phyloP scores from a whole-genome alignment of 2,888 invertebrate genomes.

The Tachina fera region DNA sequence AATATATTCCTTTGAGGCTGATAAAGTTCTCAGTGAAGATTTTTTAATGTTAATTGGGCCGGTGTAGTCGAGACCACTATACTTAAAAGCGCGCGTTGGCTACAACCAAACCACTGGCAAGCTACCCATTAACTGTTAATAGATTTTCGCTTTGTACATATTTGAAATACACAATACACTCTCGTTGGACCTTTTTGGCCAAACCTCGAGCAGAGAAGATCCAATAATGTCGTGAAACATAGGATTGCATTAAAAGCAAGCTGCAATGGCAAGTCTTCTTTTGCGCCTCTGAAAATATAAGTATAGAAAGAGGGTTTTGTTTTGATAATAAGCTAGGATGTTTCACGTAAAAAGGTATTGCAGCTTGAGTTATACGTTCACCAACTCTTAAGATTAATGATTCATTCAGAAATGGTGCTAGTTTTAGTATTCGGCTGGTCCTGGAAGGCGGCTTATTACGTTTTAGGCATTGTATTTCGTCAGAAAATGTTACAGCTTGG shows the following conservation, averaged over 20 bases:
- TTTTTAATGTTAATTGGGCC: slow-evolving; percentile 56
- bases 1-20: slow-evolving; percentile 48
- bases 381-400: slow-evolving; percentile 13
- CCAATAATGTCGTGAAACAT: slow-evolving; percentile 48
- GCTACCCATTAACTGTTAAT: slow-evolving; percentile 35
- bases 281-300: slow-evolving; percentile 5
- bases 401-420: slow-evolving; percentile 30
- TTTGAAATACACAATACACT: slow-evolving; percentile 3
- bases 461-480: slow-evolving; percentile 17
- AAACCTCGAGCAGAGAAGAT: not conserved
- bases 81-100: no score
- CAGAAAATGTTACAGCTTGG: not conserved
- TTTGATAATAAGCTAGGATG: slow-evolving; percentile 15
- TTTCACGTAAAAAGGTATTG: slow-evolving; percentile 9
- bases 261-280: not conserved
- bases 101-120: slow-evolving; percentile 51
- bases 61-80: slow-evolving; percentile 58
- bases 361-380: slow-evolving; percentile 8
- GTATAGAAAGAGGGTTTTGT: not conserved
- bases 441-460: not conserved
- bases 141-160: slow-evolving; percentile 23
- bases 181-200: not conserved
- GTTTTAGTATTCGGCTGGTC: not conserved
- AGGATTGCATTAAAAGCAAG: not conserved
- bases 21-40: slow-evolving; percentile 26